These are phyloP conservation scores for Micromussa lordhowensis DNA, from an alignment of 92 coral and sea anemone species.

Conservation along the genomic window DNA sequence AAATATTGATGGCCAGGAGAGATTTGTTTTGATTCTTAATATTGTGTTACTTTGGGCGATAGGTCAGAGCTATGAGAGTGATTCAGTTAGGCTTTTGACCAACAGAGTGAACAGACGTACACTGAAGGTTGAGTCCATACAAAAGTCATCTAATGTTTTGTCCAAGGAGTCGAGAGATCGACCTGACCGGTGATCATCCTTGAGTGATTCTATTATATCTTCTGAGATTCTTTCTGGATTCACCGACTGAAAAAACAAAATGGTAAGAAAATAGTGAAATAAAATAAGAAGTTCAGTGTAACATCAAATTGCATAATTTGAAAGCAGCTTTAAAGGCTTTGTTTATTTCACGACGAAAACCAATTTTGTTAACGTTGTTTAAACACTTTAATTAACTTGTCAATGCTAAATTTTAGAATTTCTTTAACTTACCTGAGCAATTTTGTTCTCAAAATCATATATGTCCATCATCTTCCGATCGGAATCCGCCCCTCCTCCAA, in stretches of 20 bases:
- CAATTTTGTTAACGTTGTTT: background rate
- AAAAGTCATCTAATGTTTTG: slow-evolving; percentile 15
- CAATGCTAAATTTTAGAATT: no score
- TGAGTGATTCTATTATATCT: slow-evolving; percentile 25
- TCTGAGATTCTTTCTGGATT: background rate
- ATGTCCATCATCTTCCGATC: slow-evolving; percentile 64
- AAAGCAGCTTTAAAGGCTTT: no score
- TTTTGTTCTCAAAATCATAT: slow-evolving; percentile 64
- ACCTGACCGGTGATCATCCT: slow-evolving; percentile 13
- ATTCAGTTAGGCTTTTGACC: background rate
- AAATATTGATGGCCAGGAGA: no score
- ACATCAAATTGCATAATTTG: no score
- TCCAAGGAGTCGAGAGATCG: slow-evolving; percentile 4
- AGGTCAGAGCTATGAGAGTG: background rate
- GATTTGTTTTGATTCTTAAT: no score
- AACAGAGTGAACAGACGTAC: slow-evolving; percentile 13
- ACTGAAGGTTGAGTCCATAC: background rate
- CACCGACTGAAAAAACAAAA: background rate
- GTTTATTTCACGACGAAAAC: background rate
- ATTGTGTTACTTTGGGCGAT: background rate
- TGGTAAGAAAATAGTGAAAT: background rate
- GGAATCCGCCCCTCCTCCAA: slow-evolving; percentile 58
- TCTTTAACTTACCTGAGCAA: slow-evolving; percentile 41
- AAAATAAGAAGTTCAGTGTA: no score
- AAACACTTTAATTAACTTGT: no score